A percentile compares a stretch with the other conserved stretches of the same genome.
Evolutionary conservation across 2,888 invertebrate species (phyloP).

Genomic region (Cepaea hortensis): DNA sequence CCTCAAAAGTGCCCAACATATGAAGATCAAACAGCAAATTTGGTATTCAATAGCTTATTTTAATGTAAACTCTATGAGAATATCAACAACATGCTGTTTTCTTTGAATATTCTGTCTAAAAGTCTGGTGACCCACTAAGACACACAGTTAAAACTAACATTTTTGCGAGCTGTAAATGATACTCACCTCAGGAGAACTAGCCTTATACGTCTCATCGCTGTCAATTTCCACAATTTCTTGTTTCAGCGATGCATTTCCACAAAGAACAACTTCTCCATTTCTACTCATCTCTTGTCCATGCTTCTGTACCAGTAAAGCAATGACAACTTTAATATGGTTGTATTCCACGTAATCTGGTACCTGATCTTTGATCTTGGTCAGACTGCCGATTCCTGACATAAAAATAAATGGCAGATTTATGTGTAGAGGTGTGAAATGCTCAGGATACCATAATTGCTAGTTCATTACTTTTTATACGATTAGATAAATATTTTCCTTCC

Average conservation of each 20-base stretch:
- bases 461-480: no score
- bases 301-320: conserved; percentile 66
- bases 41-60: no score
- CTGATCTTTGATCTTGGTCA: conserved; percentile 74
- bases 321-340: conserved; percentile 73
- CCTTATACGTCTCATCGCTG: not conserved
- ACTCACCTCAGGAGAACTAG: not conserved
- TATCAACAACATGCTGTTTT: no score
- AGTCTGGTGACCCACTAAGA: no score
- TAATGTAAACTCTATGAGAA: no score
- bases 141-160: no score
- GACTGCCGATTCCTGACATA: conserved; percentile 69
- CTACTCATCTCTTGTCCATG: conserved; percentile 61
- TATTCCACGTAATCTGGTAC: conserved; percentile 73
- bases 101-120: no score
- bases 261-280: conserved; percentile 60
- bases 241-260: conserved; percentile 3
- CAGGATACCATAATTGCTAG: no score
- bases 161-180: not conserved
- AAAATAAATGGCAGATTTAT: not conserved
- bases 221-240: not conserved
- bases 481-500: no score
- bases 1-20: no score
- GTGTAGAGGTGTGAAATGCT: no score
- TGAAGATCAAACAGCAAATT: no score